phyloP scores from a whole-genome alignment of 1,140 invertebrate species.

The Pogonomyrmex californicus region DNA sequence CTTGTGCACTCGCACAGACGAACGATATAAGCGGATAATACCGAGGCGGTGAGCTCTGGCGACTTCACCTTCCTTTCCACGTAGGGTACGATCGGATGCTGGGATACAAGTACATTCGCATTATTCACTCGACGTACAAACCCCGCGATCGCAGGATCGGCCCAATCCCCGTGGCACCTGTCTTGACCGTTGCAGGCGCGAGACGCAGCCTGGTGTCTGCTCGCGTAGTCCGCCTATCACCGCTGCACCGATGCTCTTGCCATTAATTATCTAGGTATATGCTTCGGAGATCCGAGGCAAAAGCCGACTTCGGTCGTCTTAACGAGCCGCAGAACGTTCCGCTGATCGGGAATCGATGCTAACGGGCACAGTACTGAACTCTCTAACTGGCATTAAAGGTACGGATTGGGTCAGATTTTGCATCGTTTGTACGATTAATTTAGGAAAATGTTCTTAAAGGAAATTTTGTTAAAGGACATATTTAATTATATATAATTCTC shows the following conservation, averaged over 20 bases:
- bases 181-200: slow-evolving; percentile 50
- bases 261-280: slow-evolving; percentile 69
- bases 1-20: not conserved
- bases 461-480: not conserved
- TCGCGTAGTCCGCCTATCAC: slow-evolving; percentile 48
- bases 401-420: slow-evolving; percentile 34
- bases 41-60: not conserved
- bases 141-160: slow-evolving; percentile 6
- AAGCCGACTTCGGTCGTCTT: slow-evolving; percentile 63
- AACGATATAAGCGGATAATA: slow-evolving; percentile 10
- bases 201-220: slow-evolving; percentile 10
- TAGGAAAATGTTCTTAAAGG: slow-evolving; percentile 1
- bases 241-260: slow-evolving; percentile 34
- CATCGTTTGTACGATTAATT: slow-evolving; percentile 1
- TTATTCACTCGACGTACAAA: slow-evolving; percentile 66
- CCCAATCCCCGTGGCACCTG: slow-evolving; percentile 62
- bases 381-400: slow-evolving; percentile 1
- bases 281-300: slow-evolving; percentile 54
- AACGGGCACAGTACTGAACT: slow-evolving; percentile 20
- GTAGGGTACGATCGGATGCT: not conserved
- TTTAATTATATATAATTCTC: not conserved
- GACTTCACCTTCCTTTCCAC: slow-evolving; percentile 33
- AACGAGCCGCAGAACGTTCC: slow-evolving; percentile 56
- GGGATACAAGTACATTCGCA: slow-evolving; percentile 32
- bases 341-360: slow-evolving; percentile 34